Evolutionary conservation across 2,113 vertebrate species (phyloP).

Genomic region (Pelecanus crispus): DNA sequence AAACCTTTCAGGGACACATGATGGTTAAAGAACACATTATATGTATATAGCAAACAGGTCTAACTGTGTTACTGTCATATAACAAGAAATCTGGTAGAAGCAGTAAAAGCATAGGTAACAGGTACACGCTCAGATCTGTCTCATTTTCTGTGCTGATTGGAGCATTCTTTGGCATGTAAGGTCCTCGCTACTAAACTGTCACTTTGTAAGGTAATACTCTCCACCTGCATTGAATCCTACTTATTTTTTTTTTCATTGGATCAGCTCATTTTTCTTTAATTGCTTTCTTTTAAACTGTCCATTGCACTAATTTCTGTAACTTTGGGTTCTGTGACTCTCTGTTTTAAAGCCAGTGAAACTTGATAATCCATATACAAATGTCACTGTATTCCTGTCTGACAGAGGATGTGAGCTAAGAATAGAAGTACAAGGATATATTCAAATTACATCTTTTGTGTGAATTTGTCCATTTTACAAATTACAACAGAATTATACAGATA

Average conservation of each 20-base stretch:
- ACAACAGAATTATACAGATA: background rate
- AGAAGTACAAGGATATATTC: background rate
- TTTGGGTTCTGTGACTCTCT: background rate
- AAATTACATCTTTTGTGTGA: background rate
- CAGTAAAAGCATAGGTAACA: background rate
- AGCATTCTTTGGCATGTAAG: background rate
- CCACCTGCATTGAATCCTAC: background rate
- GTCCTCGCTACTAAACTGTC: background rate
- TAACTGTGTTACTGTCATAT: background rate
- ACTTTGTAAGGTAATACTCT: background rate
- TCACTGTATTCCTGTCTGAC: background rate
- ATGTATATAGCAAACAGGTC: background rate
- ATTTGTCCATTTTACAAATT: background rate
- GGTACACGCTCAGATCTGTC: background rate
- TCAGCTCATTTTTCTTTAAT: background rate
- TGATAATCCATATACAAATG: background rate
- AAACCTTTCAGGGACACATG: background rate
- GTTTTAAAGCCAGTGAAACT: background rate
- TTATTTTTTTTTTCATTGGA: background rate
- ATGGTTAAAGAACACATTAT: background rate
- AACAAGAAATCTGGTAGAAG: background rate
- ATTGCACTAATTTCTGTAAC: background rate
- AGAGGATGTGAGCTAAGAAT: background rate
- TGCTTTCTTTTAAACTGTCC: background rate
- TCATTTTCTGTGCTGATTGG: background rate